These are phyloP conservation scores for Regulus satrapa DNA, from an alignment of 2,113 vertebrate genomes.

Conservation along the genomic window DNA sequence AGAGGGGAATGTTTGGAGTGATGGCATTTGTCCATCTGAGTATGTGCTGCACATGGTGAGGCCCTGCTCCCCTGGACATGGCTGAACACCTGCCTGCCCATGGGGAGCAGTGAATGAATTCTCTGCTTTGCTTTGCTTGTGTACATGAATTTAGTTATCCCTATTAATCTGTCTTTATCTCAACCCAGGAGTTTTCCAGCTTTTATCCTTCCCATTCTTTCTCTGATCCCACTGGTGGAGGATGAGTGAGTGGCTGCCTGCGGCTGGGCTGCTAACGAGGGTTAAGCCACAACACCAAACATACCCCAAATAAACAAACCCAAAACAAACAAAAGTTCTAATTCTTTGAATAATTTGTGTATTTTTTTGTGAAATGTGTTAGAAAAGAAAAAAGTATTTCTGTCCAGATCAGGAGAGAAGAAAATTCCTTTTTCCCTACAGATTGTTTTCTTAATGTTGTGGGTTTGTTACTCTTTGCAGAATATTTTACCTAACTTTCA, in stretches of 20 bases:
- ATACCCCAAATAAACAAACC: neutral
- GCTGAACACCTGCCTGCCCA: neutral
- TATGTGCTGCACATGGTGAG: fast-evolving
- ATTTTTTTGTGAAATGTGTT: neutral
- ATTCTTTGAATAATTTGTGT: neutral
- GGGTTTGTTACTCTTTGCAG: neutral
- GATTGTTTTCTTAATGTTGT: neutral
- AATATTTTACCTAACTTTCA: neutral
- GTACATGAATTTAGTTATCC: neutral
- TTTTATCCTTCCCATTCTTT: neutral
- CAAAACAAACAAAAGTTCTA: neutral
- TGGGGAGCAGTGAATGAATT: neutral
- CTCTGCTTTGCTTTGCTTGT: neutral
- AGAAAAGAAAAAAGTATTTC: neutral
- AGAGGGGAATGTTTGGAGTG: fast-evolving
- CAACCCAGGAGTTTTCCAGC: neutral
- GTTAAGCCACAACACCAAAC: neutral
- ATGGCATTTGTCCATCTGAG: fast-evolving
- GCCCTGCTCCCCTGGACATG: neutral
- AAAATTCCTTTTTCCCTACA: neutral
- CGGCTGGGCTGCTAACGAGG: neutral
- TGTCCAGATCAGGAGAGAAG: neutral
- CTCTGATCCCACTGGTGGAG: neutral
- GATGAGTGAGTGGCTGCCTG: neutral
- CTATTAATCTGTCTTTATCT: neutral